A percentile compares a stretch with the other conserved stretches of the same genome.
Evolutionary conservation across 2,797 vertebrate genomes (phyloP).

Genomic region (Delichon dasypus): DNA sequence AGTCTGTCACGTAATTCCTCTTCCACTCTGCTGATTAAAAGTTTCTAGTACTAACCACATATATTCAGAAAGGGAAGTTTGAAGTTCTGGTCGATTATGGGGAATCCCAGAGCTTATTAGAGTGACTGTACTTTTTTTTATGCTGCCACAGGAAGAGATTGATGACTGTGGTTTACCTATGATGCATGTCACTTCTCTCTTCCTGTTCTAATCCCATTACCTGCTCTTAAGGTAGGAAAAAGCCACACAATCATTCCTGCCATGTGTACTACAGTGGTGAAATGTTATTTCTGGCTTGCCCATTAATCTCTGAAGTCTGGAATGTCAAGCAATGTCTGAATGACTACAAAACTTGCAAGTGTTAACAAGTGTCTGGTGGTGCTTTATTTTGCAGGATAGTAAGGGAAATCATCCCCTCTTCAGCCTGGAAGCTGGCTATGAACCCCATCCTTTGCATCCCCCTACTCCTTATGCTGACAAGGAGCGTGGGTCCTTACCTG

Average conservation of each 20-base stretch:
- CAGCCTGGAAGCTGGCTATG: not conserved
- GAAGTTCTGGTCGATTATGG: constrained; percentile 5
- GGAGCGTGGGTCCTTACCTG: not conserved
- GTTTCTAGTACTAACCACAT: constrained; percentile 38
- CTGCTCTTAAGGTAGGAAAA: constrained; percentile 41
- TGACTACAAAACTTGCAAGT: not conserved
- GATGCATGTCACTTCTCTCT: constrained; percentile 28
- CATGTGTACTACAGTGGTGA: not conserved
- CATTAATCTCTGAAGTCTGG: not conserved
- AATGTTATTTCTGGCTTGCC: not conserved
- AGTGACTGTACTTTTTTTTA: not conserved
- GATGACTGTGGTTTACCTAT: constrained; percentile 38
- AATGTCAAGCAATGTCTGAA: not conserved
- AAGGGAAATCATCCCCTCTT: not conserved
- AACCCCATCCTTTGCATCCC: not conserved
- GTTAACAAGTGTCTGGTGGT: not conserved
- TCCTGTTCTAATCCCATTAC: constrained; percentile 26
- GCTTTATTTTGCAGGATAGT: accelerated
- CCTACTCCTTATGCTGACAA: not conserved
- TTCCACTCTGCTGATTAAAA: constrained; percentile 33
- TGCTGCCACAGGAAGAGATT: constrained; percentile 25
- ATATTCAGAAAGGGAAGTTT: constrained; percentile 31
- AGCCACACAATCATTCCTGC: not conserved
- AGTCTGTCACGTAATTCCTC: not conserved
- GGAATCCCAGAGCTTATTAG: constrained; percentile 33